Evolutionary conservation across 2,113 vertebrate species (phyloP), one percentile per base, ranked within the genome.

Genomic region (Taxidea taxus): DNA sequence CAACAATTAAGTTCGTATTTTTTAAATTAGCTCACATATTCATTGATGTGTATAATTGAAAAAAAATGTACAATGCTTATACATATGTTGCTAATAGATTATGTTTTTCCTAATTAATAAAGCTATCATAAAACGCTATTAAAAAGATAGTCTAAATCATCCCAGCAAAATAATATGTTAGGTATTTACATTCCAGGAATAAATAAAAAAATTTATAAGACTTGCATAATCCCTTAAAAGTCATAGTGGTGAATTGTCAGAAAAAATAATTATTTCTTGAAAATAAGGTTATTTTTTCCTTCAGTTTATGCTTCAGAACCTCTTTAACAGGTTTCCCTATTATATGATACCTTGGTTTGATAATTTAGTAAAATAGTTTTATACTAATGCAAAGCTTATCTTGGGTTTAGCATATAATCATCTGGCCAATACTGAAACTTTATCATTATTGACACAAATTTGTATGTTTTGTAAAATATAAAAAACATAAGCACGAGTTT

Each of bases 21-120:
- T 68, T 96, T 74, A 93, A 98, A 97, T 95, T 54, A 95, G 39
- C 62, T 96, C 49, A 87, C 39, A 85, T 92, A 96, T 72, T 95
- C 15, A 1, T 23, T 96, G 60, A 90, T 83, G 49, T 90, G 80
- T 77, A 81, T 97, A 97, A 93, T 20, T 92, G 77, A 54, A 91
- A 87, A 87, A 92, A 81, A 94, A 15, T 2, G n/a, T 88, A 87
- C 5, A 92, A 88, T 1, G 42, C 51, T 72, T 42, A 78, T 72
- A 92, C 21, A 96, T 42, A 88, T 78, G 77, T 94, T 81, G 37
- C 58, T 90, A 93, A 98, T 56, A 72, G 84, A 97, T 78, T 90
- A 75, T 25, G 37, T 42, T 62, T 95, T 86, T 92, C 10, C 68
- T 90, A 96, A 90, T 95, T 96, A 95, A 94, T 91, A 92, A 95